Base-by-base conservation (phyloP, 23 tunicate species). In the Trididemnum clinides region DNA sequence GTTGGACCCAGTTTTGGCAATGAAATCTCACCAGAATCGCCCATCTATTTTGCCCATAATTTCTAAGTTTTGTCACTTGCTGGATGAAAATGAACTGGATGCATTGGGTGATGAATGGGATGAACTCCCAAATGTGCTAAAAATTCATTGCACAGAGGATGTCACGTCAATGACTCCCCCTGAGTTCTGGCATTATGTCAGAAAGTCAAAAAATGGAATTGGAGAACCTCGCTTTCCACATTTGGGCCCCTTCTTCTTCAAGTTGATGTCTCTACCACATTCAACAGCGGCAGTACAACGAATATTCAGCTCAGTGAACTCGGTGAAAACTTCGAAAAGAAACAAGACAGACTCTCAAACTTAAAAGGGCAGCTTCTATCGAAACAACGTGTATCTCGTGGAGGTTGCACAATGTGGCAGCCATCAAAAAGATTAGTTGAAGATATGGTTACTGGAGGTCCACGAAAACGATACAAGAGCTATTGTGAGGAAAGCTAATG, bases 1-100 rank as follows among this genome's bases (percentile, higher is more conserved):
- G 66, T 35, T 78, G 83, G 83, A 78, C 69, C 65, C 83, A 78
- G 34, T 78, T 78, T 78, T 51, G 83, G 83, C 83, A 33, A 78
- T 37, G 57, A 39, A 37, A 12, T 78, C 83, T 50, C 25, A 78
- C 29, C 83, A 78, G 83, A 78, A 33, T 26, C 83, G 66, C 83
- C 83, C 83, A 78, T 51, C 66, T 50, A 78, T 78, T 73, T 39
- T 78, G 50, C 83, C 83, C 23, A 10, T 78, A 35, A 57, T 78
- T 78, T 20, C 51, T 50, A 78, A 26, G 83, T 78, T 57, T 78
- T 35, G 50, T 35, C 83, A 78, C 66, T 51, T 50, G 66, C 83
- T 78, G 66, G 69, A 50, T 51, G 69, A 78, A 51, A 78, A 51
- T 34, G 38, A 78, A 51, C 69, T 78, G 83, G 83, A 78, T 78